Evolutionary conservation across 2,113 vertebrate genomes (phyloP).

Genomic region (Larimichthys crocea): DNA sequence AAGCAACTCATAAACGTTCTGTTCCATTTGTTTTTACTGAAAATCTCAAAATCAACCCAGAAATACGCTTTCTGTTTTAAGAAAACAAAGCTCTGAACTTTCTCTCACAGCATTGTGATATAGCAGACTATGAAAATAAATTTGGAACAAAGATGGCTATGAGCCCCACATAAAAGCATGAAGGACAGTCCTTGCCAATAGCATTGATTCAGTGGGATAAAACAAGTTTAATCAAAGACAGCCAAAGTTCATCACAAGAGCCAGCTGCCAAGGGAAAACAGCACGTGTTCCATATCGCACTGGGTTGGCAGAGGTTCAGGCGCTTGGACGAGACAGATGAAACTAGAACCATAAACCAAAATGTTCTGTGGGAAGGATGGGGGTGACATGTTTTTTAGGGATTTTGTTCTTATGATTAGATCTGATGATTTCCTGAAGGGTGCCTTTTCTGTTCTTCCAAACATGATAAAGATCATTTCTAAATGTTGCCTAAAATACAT

Average conservation of each 20-base stretch:
- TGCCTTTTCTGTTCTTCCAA: conserved; percentile 13
- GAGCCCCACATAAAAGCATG: conserved; percentile 36
- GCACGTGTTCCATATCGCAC: conserved; percentile 34
- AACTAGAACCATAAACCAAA: conserved; percentile 43
- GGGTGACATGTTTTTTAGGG: conserved; percentile 33
- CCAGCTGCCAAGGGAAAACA: conserved; percentile 29
- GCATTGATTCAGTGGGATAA: conserved; percentile 38
- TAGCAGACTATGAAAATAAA: conserved; percentile 60
- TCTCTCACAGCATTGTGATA: conserved; percentile 42
- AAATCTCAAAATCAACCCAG: conserved; percentile 30
- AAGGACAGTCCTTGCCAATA: conserved; percentile 10
- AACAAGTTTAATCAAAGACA: conserved; percentile 52
- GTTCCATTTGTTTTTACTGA: conserved; percentile 52
- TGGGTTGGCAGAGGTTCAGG: conserved; percentile 35
- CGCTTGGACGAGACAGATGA: conserved; percentile 21
- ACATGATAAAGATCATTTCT: neutral
- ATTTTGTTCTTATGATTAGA: conserved; percentile 32
- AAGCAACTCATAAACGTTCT: conserved; percentile 41
- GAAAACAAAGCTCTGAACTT: conserved; percentile 54
- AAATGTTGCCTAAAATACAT: conserved; percentile 1
- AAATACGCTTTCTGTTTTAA: conserved; percentile 59
- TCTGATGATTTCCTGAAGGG: conserved; percentile 44
- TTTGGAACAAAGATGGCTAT: conserved; percentile 32
- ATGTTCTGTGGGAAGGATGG: conserved; percentile 24
- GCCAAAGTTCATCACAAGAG: conserved; percentile 47